Percentiles rank a stretch among this genome's conserved stretches.
Evolutionary conservation across 2,797 vertebrate genomes (phyloP).

Genomic region (Lepidocolaptes lacrymiger): DNA sequence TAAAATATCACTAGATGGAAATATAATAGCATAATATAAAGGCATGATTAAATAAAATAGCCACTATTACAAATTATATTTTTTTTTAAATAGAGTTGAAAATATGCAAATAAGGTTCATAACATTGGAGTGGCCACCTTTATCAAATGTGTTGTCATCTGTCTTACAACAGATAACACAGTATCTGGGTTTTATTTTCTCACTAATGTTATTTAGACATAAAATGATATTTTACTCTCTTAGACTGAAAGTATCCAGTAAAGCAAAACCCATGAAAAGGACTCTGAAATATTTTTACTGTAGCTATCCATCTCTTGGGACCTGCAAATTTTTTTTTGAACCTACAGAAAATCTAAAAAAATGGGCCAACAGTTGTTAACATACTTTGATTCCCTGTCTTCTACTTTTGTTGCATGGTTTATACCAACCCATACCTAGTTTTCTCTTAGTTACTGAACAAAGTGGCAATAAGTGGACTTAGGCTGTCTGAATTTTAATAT

Average conservation of each 20-base stretch:
- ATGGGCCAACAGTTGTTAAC: rapidly evolving
- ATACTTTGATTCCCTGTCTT: not conserved
- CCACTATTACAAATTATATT: not conserved
- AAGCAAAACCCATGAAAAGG: not conserved
- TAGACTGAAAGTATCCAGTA: not conserved
- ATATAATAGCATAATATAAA: not conserved
- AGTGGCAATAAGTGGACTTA: not conserved
- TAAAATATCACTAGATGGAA: not conserved
- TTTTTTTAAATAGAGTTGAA: not conserved
- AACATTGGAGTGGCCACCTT: not conserved
- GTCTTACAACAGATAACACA: not conserved
- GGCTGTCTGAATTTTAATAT: not conserved
- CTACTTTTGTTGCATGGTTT: not conserved
- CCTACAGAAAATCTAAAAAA: not conserved
- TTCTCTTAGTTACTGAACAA: not conserved
- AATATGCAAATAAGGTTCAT: not conserved
- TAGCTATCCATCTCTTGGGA: not conserved
- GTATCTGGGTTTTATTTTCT: not conserved
- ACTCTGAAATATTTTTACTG: not conserved
- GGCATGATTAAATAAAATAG: not conserved
- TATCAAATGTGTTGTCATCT: not conserved
- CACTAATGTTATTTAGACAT: not conserved
- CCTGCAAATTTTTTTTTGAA: not conserved
- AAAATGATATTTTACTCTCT: not conserved
- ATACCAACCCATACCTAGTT: not conserved